Conservation (phyloP, 2,113 vertebrate genomes). For the Thamnaconus septentrionalis region DNA sequence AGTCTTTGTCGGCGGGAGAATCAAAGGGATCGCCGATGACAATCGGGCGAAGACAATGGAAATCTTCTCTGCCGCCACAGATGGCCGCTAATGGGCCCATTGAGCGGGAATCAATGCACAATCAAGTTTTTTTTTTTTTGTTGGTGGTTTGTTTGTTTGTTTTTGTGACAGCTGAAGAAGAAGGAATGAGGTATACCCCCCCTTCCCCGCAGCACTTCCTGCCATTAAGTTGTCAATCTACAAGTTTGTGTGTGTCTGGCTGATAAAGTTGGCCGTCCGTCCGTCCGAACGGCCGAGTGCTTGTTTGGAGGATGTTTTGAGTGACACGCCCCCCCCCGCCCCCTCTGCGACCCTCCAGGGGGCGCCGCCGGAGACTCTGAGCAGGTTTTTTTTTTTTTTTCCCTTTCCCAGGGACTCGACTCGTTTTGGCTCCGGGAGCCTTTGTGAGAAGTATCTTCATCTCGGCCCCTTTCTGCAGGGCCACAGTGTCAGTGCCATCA, state of each 20-base stretch:
- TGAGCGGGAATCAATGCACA: slow-evolving; percentile 37
- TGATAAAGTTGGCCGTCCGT: slow-evolving; percentile 64
- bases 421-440: slow-evolving; percentile 69
- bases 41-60: slow-evolving; percentile 62
- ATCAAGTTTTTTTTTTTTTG: background rate
- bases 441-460: slow-evolving; percentile 75
- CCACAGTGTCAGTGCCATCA: slow-evolving; percentile 66
- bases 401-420: slow-evolving; percentile 65
- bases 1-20: slow-evolving; percentile 71
- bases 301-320: slow-evolving; percentile 70
- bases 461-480: slow-evolving; percentile 63
- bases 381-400: too few species aligned
- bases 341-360: too few species aligned
- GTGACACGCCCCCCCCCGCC: slow-evolving; percentile 61
- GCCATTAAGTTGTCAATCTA: slow-evolving; percentile 67
- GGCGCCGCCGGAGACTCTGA: too few species aligned
- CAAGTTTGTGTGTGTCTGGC: slow-evolving; percentile 53
- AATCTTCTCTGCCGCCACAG: slow-evolving; percentile 47
- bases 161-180: background rate
- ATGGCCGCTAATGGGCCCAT: slow-evolving; percentile 35
- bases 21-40: slow-evolving; percentile 44
- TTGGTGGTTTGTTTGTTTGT: slow-evolving; percentile 33
- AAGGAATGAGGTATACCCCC: too few species aligned
- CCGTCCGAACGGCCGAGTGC: slow-evolving; percentile 59
- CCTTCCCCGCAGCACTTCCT: slow-evolving; percentile 29